These are phyloP conservation scores for Catostomus latipinnis DNA, from an alignment of 2,797 vertebrate genomes.

Conservation along the genomic window DNA sequence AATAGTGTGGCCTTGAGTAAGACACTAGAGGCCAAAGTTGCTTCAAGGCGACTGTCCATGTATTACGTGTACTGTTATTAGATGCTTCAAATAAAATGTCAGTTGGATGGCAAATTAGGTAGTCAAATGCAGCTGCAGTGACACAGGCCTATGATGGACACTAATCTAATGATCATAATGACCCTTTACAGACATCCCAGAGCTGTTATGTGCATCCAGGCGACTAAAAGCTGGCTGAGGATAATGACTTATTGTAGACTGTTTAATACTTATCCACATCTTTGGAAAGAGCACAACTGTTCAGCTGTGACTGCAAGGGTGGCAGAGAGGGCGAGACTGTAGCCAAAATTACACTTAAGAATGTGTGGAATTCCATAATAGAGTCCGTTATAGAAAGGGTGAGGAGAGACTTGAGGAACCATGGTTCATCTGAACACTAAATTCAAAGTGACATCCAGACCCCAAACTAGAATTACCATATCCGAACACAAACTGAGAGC, in stretches of 20 bases:
- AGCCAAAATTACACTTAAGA: slow-evolving; percentile 49
- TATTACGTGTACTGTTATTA: no score
- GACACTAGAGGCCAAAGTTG: no score
- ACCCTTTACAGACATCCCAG: no score
- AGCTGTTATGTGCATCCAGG: not conserved
- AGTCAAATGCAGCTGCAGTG: no score
- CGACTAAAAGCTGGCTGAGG: not conserved
- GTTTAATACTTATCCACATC: not conserved
- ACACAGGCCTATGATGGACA: no score
- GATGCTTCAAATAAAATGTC: no score
- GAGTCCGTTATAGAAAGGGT: slow-evolving; percentile 29
- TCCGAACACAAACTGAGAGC: not conserved
- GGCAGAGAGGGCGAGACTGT: slow-evolving; percentile 39
- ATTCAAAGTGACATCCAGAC: not conserved
- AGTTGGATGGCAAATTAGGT: no score
- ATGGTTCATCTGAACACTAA: slow-evolving; percentile 16
- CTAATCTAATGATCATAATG: no score
- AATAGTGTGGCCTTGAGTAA: no score
- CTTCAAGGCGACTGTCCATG: no score
- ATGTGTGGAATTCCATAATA: slow-evolving; percentile 46
- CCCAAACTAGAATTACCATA: slow-evolving; percentile 8
- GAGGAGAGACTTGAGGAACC: slow-evolving; percentile 32
- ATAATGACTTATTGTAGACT: slow-evolving; percentile 11
- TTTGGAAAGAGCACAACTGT: slow-evolving; percentile 16
- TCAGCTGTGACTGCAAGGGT: not conserved